These are phyloP conservation scores for Phylloscopus trochilus DNA, from an alignment of 2,113 vertebrate genomes.

Conservation along the genomic window DNA sequence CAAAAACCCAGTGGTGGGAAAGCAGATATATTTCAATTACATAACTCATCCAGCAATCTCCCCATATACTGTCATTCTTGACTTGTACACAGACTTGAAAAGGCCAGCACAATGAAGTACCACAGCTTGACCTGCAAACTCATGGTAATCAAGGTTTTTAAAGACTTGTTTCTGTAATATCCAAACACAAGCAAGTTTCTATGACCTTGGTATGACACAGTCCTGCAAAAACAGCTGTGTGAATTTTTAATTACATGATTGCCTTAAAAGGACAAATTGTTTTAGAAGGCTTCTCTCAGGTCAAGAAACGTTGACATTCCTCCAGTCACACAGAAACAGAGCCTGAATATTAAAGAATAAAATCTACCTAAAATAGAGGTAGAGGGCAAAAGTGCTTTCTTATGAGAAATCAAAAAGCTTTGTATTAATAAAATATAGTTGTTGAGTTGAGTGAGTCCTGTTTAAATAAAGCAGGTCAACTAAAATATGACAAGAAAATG, in stretches of 20 bases:
- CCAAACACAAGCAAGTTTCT: neutral
- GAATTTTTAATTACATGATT: neutral
- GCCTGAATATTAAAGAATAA: conserved; percentile 32
- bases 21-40: neutral
- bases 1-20: neutral
- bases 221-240: neutral
- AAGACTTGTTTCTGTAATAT: neutral
- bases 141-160: neutral
- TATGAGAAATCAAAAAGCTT: conserved; percentile 48
- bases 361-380: neutral
- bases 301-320: conserved; percentile 42
- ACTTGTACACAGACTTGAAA: neutral
- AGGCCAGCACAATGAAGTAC: neutral
- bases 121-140: neutral
- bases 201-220: neutral
- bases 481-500: conserved; percentile 15
- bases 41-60: neutral
- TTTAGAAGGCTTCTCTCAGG: neutral
- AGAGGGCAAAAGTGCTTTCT: conserved; percentile 11
- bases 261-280: conserved; percentile 2
- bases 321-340: conserved; percentile 22
- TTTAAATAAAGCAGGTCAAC: conserved; percentile 35
- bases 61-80: too few relatives aligned
- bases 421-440: conserved; percentile 4
- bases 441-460: neutral